These are phyloP conservation scores for Ormyrus pomaceus DNA, from an alignment of 2,888 invertebrate species.

Conservation along the genomic window DNA sequence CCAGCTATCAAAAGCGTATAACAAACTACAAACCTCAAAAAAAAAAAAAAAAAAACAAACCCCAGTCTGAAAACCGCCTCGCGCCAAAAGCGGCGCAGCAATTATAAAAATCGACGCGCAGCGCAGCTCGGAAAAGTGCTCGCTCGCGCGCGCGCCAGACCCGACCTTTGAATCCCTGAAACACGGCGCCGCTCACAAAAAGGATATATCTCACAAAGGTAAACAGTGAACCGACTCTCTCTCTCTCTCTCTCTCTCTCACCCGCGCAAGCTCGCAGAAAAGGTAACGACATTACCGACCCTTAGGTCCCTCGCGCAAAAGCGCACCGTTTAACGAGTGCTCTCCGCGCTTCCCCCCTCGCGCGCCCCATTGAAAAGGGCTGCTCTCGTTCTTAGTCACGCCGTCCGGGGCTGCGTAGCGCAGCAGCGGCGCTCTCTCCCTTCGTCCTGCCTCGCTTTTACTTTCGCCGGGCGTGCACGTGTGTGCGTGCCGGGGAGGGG, in stretches of 20 bases:
- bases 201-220: constrained; percentile 3
- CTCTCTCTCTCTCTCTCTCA: too few species aligned
- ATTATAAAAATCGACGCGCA: too few species aligned
- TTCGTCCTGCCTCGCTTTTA: constrained; percentile 5
- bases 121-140: too few species aligned
- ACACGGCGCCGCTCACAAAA: too few species aligned
- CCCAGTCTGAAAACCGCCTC: too few species aligned
- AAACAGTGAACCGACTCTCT: neutral
- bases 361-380: neutral
- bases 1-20: too few species aligned
- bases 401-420: neutral
- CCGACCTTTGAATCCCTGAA: too few species aligned
- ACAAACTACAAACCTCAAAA: too few species aligned
- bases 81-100: too few species aligned
- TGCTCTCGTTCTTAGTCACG: constrained; percentile 5
- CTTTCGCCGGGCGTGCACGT: constrained; percentile 18
- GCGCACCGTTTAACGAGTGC: constrained; percentile 15
- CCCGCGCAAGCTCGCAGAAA: neutral
- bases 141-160: too few species aligned
- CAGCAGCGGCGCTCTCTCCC: constrained; percentile 1
- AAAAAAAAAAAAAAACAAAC: too few species aligned
- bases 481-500: neutral
- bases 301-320: constrained; percentile 28
- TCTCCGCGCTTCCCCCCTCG: neutral
- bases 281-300: constrained; percentile 52